Conservation (phyloP, 1,140 invertebrate species). For the Aphaenogaster rudis region DNA sequence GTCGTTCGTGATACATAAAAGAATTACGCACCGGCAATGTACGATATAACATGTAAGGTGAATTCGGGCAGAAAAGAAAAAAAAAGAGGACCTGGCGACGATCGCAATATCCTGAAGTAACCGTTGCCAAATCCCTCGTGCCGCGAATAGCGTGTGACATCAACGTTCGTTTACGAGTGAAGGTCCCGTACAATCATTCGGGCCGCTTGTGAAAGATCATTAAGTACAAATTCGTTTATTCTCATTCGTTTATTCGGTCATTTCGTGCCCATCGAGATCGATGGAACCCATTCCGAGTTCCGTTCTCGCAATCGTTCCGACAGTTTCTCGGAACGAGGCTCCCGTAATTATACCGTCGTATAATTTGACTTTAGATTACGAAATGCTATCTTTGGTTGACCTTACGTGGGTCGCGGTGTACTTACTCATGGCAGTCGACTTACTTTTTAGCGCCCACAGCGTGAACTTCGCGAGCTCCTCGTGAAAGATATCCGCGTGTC, state of each 20-base stretch:
- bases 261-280: background rate
- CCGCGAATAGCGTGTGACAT: constrained; percentile 55
- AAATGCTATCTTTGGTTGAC: background rate
- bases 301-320: constrained; percentile 3
- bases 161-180: constrained; percentile 57
- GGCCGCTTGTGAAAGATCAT: constrained; percentile 73
- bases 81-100: constrained; percentile 54
- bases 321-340: background rate
- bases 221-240: constrained; percentile 67
- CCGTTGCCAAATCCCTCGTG: constrained; percentile 70
- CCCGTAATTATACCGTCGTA: background rate
- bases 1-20: constrained; percentile 7
- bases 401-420: background rate
- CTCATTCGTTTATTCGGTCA: constrained; percentile 68
- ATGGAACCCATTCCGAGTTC: background rate
- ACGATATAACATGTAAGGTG: background rate
- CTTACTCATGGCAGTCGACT: constrained; percentile 71
- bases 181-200: constrained; percentile 69
- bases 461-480: constrained; percentile 85
- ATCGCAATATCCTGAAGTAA: constrained; percentile 70
- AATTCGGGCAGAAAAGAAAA: constrained; percentile 55
- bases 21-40: background rate
- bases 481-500: constrained; percentile 84
- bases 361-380: constrained; percentile 1
- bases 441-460: constrained; percentile 88